Evolutionary conservation across 2,113 vertebrate genomes (phyloP).

Genomic region (Atlantisia rogersi): DNA sequence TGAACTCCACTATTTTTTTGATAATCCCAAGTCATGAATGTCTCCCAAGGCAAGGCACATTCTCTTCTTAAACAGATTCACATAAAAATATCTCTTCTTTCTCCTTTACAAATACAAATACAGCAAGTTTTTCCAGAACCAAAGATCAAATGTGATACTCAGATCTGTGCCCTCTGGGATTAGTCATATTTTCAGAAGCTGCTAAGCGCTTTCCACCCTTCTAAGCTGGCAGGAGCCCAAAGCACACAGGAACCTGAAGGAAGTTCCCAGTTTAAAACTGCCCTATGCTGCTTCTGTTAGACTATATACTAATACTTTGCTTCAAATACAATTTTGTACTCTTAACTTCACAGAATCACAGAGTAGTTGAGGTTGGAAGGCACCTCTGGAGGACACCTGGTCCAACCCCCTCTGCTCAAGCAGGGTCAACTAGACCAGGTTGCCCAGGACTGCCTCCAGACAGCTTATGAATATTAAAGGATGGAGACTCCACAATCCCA

Average conservation of each 20-base stretch:
- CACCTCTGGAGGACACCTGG: neutral
- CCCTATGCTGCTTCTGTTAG: neutral
- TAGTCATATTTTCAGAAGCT: constrained; percentile 33
- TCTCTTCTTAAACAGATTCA: neutral
- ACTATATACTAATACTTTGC: neutral
- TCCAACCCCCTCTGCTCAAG: neutral
- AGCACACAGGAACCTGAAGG: neutral
- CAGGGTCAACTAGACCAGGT: neutral
- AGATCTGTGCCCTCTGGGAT: neutral
- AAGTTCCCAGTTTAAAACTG: neutral
- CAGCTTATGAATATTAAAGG: neutral
- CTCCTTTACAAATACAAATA: neutral
- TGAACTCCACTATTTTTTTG: neutral
- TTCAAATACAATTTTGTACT: neutral
- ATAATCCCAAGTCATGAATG: neutral
- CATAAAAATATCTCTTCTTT: neutral
- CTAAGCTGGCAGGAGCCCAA: constrained; percentile 10
- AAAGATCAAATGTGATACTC: neutral
- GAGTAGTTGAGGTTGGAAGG: neutral
- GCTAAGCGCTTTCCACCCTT: neutral
- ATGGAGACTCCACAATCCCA: neutral
- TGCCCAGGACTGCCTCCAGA: neutral
- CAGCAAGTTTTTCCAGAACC: constrained; percentile 8
- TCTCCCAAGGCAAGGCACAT: neutral
- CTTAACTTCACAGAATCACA: neutral